These are phyloP conservation scores for Artibeus jamaicensis DNA, from an alignment of 2,797 vertebrate species.

Conservation along the genomic window DNA sequence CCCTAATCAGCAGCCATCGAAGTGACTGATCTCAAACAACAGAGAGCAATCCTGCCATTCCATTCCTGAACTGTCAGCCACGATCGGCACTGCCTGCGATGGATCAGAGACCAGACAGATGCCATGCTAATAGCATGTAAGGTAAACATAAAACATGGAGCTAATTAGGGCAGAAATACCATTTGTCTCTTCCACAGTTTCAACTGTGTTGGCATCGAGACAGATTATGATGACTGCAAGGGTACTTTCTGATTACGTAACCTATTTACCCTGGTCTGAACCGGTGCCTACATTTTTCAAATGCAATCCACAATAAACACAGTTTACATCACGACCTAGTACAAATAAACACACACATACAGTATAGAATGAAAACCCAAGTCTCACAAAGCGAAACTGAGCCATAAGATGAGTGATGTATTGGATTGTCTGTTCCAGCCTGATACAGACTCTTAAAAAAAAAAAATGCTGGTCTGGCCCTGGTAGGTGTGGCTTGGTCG, in stretches of 20 bases:
- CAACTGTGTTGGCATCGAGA: not conserved
- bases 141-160: not conserved
- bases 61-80: not conserved
- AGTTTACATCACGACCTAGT: not conserved
- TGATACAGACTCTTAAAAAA: not conserved
- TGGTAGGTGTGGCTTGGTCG: too few relatives aligned
- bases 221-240: not conserved
- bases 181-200: not conserved
- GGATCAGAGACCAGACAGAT: not conserved
- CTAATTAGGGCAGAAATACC: slow-evolving; percentile 6
- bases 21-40: not conserved
- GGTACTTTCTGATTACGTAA: not conserved
- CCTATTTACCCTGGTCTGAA: not conserved
- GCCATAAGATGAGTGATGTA: not conserved
- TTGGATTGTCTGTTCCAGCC: not conserved
- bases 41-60: slow-evolving; percentile 8
- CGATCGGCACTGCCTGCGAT: not conserved
- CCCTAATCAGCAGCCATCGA: not conserved
- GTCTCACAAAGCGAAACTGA: not conserved
- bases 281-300: not conserved
- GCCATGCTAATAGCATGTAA: not conserved
- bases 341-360: not conserved
- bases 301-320: not conserved
- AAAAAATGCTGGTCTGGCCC: not conserved
- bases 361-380: not conserved